Percentiles rank a stretch among this genome's conserved stretches.
These are phyloP conservation scores for Gymnogyps californianus DNA, from an alignment of 2,113 vertebrate genomes.

Conservation along the genomic window DNA sequence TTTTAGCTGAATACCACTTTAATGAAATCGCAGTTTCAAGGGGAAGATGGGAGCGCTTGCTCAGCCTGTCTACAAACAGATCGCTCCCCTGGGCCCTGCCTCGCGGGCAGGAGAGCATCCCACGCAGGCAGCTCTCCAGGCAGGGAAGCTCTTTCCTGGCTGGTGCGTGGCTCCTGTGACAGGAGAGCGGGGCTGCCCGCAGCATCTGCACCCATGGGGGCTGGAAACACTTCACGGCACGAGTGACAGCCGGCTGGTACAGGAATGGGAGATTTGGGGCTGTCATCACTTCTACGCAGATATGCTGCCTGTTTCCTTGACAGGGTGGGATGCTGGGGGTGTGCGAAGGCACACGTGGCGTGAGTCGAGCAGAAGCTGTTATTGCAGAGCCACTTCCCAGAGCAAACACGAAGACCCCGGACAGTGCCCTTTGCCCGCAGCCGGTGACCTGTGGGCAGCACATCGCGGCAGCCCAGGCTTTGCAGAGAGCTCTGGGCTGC, in stretches of 20 bases:
- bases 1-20: not conserved
- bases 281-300: not conserved
- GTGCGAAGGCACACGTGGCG: fast-evolving
- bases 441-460: conserved; percentile 9
- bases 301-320: fast-evolving
- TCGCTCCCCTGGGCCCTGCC: fast-evolving
- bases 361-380: not conserved
- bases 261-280: not conserved
- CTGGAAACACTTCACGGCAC: fast-evolving
- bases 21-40: not conserved
- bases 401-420: not conserved
- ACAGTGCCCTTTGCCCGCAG: not conserved
- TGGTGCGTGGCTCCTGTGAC: fast-evolving
- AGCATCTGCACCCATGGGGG: not conserved
- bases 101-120: not conserved
- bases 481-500: not conserved
- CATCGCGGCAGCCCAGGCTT: fast-evolving
- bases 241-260: fast-evolving
- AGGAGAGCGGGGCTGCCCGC: too few species aligned
- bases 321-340: not conserved
- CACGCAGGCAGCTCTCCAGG: fast-evolving
- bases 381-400: not conserved
- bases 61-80: not conserved
- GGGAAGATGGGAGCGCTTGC: fast-evolving
- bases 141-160: not conserved